Evolutionary conservation across 2,113 vertebrate genomes (phyloP), one percentile per base, ranked within the genome.

Genomic region (Plotosus lineatus): DNA sequence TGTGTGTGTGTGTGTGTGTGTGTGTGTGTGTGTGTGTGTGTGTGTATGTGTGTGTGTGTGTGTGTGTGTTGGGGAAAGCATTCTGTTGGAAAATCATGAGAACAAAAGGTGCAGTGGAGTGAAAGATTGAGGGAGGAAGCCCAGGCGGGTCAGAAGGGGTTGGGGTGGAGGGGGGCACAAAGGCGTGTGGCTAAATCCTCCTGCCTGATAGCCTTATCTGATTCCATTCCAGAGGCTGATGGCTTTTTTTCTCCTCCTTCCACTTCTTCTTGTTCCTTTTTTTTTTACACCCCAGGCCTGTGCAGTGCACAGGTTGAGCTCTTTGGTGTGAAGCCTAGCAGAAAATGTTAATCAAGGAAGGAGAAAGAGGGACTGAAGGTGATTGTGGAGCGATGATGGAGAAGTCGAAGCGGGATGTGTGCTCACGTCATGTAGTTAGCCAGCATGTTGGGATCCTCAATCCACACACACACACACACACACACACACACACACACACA

Each of bases 91-190:
- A 96, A 96, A 94, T 94, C 90, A 93, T 82, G 85, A 72, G 86
- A 91, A 99, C 96, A 98, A 98, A 97, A 97, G 96, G 92, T 95
- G 94, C 95, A 88, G 91, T 95, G 95, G 92, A 96, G 94, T 98
- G 96, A 95, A 94, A 96, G 96, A 97, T 95, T 94, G 95, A 95
- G 94, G 93, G 94, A 92, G 90, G 91, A 92, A 87, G 92, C 93
- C 84, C 87, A 90, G 90, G 88, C 79, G 89, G 93, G 93, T 84
- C 94, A 93, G 94, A 90, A 90, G 95, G 95, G 94, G 66, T 75
- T 92, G 91, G 61, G 75, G 42, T 92, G 90, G 89, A 88, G 85
- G 83, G 83, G 86, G 56, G 88, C 89, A 96, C 94, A 96, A 97
- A 96, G 95, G 92, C 83, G 72, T 86, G 91, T 88, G 89, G 80